Percentiles rank a stretch among this genome's conserved stretches.
Evolutionary conservation across 2,797 vertebrate genomes (phyloP).

Genomic region (Trachops cirrhosus): DNA sequence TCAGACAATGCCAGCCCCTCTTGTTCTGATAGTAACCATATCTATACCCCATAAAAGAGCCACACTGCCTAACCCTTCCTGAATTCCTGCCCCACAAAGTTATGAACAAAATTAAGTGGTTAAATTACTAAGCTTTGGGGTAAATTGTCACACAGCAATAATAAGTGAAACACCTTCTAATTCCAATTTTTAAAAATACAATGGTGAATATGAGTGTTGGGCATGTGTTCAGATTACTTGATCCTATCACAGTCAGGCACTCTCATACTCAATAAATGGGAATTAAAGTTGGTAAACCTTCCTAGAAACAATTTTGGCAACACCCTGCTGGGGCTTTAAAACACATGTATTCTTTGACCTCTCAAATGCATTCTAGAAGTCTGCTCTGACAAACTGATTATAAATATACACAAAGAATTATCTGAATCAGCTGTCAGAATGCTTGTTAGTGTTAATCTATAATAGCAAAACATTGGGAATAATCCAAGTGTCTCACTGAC

Average conservation of each 20-base stretch:
- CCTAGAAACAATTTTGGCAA: not conserved
- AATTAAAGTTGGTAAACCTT: conserved; percentile 28
- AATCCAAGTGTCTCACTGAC: not conserved
- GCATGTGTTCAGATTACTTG: not conserved
- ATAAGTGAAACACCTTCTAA: not conserved
- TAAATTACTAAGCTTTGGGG: not conserved
- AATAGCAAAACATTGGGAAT: conserved; percentile 8
- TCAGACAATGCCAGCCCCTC: not conserved
- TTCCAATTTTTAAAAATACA: not conserved
- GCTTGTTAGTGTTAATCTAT: not conserved
- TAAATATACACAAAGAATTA: not conserved
- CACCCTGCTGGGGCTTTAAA: not conserved
- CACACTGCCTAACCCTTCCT: not conserved
- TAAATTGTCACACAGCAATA: not conserved
- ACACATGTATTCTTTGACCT: not conserved
- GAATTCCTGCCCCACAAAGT: not conserved
- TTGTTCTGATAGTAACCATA: not conserved
- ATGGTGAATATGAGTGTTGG: not conserved
- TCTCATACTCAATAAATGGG: not conserved
- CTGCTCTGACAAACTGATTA: not conserved
- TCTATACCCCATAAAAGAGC: not conserved
- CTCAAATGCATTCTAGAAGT: not conserved
- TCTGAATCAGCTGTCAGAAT: not conserved
- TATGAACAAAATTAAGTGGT: not conserved
- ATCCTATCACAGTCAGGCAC: not conserved